Evolutionary conservation across 2,797 vertebrate genomes (phyloP), one percentile per base, ranked within the genome.

Genomic region (Pygocentrus nattereri): DNA sequence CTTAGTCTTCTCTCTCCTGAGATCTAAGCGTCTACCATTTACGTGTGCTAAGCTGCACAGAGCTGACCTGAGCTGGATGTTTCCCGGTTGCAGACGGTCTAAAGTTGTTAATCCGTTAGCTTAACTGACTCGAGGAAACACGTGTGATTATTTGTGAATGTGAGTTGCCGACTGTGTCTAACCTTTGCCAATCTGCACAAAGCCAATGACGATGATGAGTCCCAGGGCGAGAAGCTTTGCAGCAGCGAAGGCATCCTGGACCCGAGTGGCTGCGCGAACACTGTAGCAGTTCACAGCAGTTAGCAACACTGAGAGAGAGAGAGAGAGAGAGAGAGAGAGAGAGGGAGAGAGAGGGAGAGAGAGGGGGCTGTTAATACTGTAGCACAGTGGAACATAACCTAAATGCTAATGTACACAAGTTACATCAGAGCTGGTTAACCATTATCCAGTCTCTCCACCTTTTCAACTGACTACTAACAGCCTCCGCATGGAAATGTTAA

Each of bases 271-370:
- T 0, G 97, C 98, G 78, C 95, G 97, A 86, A 99, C 98, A 0
- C 98, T 99, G 95, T 98, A 99, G 90, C 98, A 98, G 92, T 99
- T 99, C 70, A 99, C 92, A 0, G 97, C 96, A 0, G 98, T 99
- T 86, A 99, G 91, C 76, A 99, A 76, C 85, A 99, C 98, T 97
- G 75, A 30, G 11, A 71, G 61, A 84, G n/a, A 68, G 34, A 76
- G 21, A 81, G 71, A n/a, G 8, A 69, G 25, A 49, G 50, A 82
- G 61, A 67, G 64, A 41, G 56, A 71, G 70, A 74, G 73, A 31
- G 7, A 73, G 65, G 82, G 23, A 65, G 41, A 76, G n/a, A 78
- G 64, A 31, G 11, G 67, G 41, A 44, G 49, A 82, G 59, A 70
- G 69, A 38, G 56, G 62, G 34, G 2, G 2, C 3, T 44, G 44